These are phyloP conservation scores for Ochlodes sylvanus DNA, from an alignment of 2,888 invertebrate genomes.

Conservation along the genomic window DNA sequence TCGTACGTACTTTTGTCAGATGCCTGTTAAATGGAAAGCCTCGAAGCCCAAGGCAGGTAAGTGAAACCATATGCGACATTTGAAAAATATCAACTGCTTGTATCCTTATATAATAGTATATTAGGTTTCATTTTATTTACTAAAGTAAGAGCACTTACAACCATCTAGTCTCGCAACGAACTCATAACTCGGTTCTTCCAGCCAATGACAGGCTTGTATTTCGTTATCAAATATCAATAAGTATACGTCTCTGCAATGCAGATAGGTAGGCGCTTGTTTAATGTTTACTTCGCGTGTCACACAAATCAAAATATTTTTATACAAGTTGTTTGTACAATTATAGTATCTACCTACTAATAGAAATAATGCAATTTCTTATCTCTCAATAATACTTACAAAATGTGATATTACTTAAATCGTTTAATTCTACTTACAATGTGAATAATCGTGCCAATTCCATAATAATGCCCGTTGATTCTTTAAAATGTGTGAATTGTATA, in stretches of 20 bases:
- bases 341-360: too few species aligned
- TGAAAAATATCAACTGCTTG: background rate
- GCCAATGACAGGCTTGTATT: constrained; percentile 29
- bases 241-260: constrained; percentile 34
- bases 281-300: constrained; percentile 39
- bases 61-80: background rate
- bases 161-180: background rate
- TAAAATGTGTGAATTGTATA: constrained; percentile 69
- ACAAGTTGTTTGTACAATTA: constrained; percentile 42
- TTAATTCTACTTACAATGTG: background rate
- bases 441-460: constrained; percentile 3
- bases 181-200: background rate
- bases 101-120: background rate
- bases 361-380: background rate
- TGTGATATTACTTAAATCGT: background rate
- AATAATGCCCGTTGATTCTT: constrained; percentile 46
- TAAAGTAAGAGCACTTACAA: background rate
- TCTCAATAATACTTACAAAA: background rate
- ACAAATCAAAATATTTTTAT: constrained; percentile 40
- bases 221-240: background rate
- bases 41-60: too few species aligned
- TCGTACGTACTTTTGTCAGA: too few species aligned
- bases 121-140: background rate
- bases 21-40: too few species aligned
- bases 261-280: constrained; percentile 37